Base-by-base conservation (phyloP, 2,797 vertebrate species). In the Leucoraja ocellata region DNA sequence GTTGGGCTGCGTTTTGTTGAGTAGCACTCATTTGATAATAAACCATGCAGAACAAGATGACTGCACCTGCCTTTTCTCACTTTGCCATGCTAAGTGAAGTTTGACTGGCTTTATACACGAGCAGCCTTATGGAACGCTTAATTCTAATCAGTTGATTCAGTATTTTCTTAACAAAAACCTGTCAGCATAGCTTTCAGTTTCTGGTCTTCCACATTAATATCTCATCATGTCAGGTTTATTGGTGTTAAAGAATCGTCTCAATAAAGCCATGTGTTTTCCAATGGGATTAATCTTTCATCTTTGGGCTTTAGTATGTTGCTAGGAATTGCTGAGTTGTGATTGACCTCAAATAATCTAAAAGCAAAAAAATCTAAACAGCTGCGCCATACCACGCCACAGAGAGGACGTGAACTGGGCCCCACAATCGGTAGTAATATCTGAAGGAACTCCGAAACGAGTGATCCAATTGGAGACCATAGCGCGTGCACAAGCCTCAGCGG, bases 11-110 rank as follows among this genome's bases (percentile, higher is more conserved):
- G 39, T 25, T 92, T 46, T 73, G 73, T 8, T n/a, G 39, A 92
- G 71, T 54, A 23, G 71, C 36, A 76, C 28, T 76, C 46, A 76
- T 92, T 71, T 92, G 65, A 74, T 11, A 92, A 36, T 28, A 92
- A 92, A 36, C 90, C 73, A 39, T 74, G 90, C 90, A 76, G 39
- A 92, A 92, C 71, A 46, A 92, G 71, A 28, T 76, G 68, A 2
- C 11, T 76, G 39, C 90, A 76, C 71, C 71, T 76, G 90, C 23
- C 18, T 92, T 58, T 74, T 92, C 58, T 71, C 46, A 54, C 71
- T 58, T 77, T 95, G 94, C 95, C 95, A 94, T 94, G 93, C 3
- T 93, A 93, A 94, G 95, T 94, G 94, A 94, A 95, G 93, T 95
- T 95, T 96, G 94, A 95, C 94, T 16, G 68, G 93, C 93, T 94